Evolutionary conservation across 2,113 vertebrate species (phyloP), one percentile per base, ranked within the genome.

Genomic region (Chunga burmeisteri): DNA sequence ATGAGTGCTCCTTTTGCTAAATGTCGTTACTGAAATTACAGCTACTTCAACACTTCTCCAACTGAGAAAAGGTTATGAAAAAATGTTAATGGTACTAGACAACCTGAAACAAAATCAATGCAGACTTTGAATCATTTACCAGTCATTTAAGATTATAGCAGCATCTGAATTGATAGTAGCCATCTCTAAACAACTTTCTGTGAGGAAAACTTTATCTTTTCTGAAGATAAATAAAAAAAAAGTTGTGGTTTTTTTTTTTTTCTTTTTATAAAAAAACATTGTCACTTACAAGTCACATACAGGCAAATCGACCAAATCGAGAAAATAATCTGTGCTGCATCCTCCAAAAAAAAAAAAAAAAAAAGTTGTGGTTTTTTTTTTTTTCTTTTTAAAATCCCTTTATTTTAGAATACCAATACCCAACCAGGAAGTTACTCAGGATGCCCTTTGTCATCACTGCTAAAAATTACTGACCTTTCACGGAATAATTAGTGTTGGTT

Each of bases 181-280:
- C 3, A 61, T 77, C 34, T 82, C 63, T 49, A 30, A 83, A 77
- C 4, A 44, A 25, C 26, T 59, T 87, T 9, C 12, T 16, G 7
- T 53, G 40, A 77, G 27, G 38, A 93, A 89, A 74, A 17, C 7
- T 62, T 78, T 38, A 22, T 40, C 18, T 77, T 74, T 34, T 40
- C 46, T 62, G 56, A 74, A 46, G 15, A 66, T 11, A 52, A 38
- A 79, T 12, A 40, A 87, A 63, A 55, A 13, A 77, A 46, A 13
- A 38, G 26, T 16, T 4, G 1, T 3, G 16, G 6, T 16, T n/a
- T 3, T 25, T 4, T 78, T n/a, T n/a, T n/a, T n/a, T n/a, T n/a
- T n/a, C n/a, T n/a, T n/a, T n/a, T n/a, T n/a, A n/a, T n/a, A n/a
- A n/a, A n/a, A 71, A 92, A 55, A n/a, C 9, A 56, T 50, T 38